phyloP scores from a whole-genome alignment of 2,113 vertebrate genomes.

The Cephalopterus ornatus region DNA sequence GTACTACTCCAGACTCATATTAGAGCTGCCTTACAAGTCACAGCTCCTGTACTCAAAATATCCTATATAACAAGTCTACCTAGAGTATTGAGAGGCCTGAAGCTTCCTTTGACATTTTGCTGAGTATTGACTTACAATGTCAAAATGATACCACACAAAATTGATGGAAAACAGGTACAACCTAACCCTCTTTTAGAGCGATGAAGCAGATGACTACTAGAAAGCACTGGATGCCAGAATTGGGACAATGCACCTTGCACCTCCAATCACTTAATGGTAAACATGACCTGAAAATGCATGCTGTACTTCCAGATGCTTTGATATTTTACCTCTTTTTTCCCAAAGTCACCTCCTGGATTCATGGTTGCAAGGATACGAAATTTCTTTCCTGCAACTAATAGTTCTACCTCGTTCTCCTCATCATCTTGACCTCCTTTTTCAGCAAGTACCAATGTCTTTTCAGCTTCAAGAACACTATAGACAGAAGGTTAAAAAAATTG shows the following conservation, averaged over 20 bases:
- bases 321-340: constrained; percentile 92
- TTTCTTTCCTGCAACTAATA: constrained; percentile 81
- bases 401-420: constrained; percentile 84
- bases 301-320: not conserved
- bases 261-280: not conserved
- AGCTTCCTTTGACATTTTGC: not conserved
- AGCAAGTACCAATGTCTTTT: constrained; percentile 88
- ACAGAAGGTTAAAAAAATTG: not conserved
- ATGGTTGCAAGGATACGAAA: constrained; percentile 95
- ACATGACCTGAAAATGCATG: not conserved
- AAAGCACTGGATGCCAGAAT: not conserved
- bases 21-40: not conserved
- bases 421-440: constrained; percentile 89
- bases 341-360: constrained; percentile 98
- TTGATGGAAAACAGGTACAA: not conserved
- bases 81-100: not conserved
- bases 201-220: not conserved
- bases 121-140: not conserved
- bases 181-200: fast-evolving
- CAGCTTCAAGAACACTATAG: constrained; percentile 85
- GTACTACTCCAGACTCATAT: not conserved
- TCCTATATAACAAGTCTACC: not conserved
- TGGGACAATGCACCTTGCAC: not conserved
- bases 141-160: not conserved
- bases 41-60: not conserved